A percentile compares a stretch with the other conserved stretches of the same genome.
Evolutionary conservation across 2,113 vertebrate species (phyloP).

Genomic region (Platycercus adscitus): DNA sequence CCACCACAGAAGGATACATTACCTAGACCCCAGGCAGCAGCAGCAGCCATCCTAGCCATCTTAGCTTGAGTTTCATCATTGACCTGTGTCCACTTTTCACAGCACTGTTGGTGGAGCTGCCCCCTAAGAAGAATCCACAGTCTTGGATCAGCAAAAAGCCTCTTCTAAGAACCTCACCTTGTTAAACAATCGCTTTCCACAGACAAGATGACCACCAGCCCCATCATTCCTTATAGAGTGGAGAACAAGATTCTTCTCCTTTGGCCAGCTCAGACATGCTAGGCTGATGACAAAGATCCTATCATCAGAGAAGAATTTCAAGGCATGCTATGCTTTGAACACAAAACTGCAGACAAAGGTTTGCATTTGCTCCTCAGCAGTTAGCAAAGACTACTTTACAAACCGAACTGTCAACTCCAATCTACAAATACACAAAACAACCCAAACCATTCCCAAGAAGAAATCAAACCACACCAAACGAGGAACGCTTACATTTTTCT

Average conservation of each 20-base stretch:
- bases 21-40: slow-evolving; percentile 98
- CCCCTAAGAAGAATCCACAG: slow-evolving; percentile 80
- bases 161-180: background rate
- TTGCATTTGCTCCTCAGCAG: background rate
- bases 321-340: background rate
- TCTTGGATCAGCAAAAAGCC: background rate
- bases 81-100: slow-evolving; percentile 96
- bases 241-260: background rate
- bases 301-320: background rate
- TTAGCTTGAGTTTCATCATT: slow-evolving; percentile 96
- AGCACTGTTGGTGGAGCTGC: slow-evolving; percentile 97
- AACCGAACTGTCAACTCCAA: background rate
- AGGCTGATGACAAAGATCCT: background rate
- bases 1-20: slow-evolving; percentile 10
- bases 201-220: background rate
- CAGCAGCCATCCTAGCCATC: slow-evolving; percentile 99
- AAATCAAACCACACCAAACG: background rate
- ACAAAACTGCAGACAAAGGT: background rate
- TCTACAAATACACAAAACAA: background rate
- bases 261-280: background rate
- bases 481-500: background rate
- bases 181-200: background rate
- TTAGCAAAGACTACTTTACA: background rate
- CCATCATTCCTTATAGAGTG: rapidly evolving
- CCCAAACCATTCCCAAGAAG: background rate